phyloP scores from a whole-genome alignment of 2,888 invertebrate genomes.

The Zaprionus lineosus region DNA sequence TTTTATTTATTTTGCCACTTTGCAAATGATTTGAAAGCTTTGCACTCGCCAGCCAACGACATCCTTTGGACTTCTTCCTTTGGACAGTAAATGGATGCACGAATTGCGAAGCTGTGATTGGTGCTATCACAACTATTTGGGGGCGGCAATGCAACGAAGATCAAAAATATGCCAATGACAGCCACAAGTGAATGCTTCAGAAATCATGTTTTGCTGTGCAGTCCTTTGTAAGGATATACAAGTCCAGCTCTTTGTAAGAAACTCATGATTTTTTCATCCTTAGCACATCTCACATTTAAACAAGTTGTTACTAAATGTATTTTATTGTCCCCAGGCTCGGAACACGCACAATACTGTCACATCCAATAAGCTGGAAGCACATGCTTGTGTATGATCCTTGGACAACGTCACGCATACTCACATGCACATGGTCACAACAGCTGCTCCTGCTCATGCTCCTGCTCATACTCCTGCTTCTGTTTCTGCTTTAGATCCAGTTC shows the following conservation, averaged over 20 bases:
- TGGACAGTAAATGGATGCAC: slow-evolving; percentile 16
- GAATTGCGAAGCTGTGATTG: slow-evolving; percentile 23
- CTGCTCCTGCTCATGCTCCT: neutral
- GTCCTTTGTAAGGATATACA: neutral
- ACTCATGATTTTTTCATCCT: neutral
- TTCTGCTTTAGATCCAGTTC: slow-evolving; percentile 1
- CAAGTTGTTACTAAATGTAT: slow-evolving; percentile 47
- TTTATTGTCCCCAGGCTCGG: slow-evolving; percentile 1
- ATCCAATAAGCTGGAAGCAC: slow-evolving; percentile 52
- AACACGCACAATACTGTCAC: slow-evolving; percentile 23
- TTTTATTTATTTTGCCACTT: slow-evolving; percentile 69
- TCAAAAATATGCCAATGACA: too few species aligned
- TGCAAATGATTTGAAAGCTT: slow-evolving; percentile 66
- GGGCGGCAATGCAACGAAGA: neutral
- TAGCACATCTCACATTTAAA: slow-evolving; percentile 37
- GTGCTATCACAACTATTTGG: slow-evolving; percentile 2
- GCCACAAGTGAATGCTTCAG: too few species aligned
- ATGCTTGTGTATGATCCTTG: slow-evolving; percentile 44
- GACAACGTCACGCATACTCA: slow-evolving; percentile 26
- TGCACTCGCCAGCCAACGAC: slow-evolving; percentile 26
- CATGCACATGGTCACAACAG: slow-evolving; percentile 10
- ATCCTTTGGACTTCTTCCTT: slow-evolving; percentile 1
- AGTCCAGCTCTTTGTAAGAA: too few species aligned
- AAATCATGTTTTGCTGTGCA: neutral
- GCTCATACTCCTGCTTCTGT: neutral